Base-by-base conservation (phyloP, 1,140 invertebrate genomes). In the Calliopsis andreniformis region DNA sequence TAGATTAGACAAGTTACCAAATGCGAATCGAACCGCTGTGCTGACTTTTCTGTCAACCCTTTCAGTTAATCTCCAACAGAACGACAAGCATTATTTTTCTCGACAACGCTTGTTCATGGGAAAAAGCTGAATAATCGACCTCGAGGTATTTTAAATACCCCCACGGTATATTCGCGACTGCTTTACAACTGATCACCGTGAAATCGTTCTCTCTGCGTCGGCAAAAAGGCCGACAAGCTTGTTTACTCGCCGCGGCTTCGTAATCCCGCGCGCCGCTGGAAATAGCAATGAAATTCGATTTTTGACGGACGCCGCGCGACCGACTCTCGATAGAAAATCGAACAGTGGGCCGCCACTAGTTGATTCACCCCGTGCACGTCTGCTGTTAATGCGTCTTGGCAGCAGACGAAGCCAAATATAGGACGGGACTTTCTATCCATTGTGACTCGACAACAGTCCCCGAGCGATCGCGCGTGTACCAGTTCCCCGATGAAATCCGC, bases 281-380 rank as follows among this genome's bases (percentile, higher is more conserved):
- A 51, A 62, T 78, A 75, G 53, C 75, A 23, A 25, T 12, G 76
- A 78, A 66, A 75, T 61, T 43, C 70, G 70, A 79, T 59, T 76
- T 63, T 67, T 62, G 63, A 79, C 68, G 71, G 56, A 72, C 43
- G 18, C 61, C 43, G 18, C 61, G 23, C 28, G 16, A 43, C 28
- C 25, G 47, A 35, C 61, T 49, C 61, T 49, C 39, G 62, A 78
- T 61, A 45, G 55, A 47, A 49, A 66, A 78, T 53, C 76, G 61
- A 67, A 61, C 58, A 25, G 58, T 28, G n/a, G 20, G 16, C 58
- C 20, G 45, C 47, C 47, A 67, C 45, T 55, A 35, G 70, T 53
- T 59, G 53, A 79, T 61, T 75, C 62, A 47, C 35, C 72, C 45
- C 58, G 45, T 45, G 45, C 53, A 49, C 47, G 39, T 59, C 45